Percentiles rank a stretch among this genome's conserved stretches.
Evolutionary conservation across 2,888 invertebrate genomes (phyloP).

Genomic region (Girardia tigrina): DNA sequence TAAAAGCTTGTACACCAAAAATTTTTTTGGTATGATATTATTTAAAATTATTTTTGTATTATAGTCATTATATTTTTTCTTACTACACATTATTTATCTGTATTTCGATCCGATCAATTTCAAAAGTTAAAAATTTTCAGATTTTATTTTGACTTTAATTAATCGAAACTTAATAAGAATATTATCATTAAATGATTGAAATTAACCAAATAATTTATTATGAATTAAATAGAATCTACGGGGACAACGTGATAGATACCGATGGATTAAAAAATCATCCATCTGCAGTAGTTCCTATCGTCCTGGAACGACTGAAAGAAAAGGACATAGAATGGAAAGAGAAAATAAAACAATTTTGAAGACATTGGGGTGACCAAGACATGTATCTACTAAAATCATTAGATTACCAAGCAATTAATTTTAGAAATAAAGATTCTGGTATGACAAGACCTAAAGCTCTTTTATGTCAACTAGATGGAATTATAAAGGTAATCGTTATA

Average conservation of each 20-base stretch:
- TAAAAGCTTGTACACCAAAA: too few species aligned
- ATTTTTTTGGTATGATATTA: too few species aligned
- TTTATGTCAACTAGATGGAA: background rate
- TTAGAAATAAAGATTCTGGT: conserved; percentile 74
- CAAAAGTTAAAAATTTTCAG: too few species aligned
- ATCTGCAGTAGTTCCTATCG: conserved; percentile 76
- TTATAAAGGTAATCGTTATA: conserved; percentile 9
- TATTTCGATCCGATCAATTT: too few species aligned
- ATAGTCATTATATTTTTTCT: too few species aligned
- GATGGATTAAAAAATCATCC: conserved; percentile 89
- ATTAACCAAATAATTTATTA: too few species aligned
- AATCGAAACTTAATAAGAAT: too few species aligned
- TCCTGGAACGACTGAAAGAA: conserved; percentile 70
- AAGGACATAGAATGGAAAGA: conserved; percentile 97
- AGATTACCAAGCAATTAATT: conserved; percentile 92
- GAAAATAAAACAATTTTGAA: conserved; percentile 88
- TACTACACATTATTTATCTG: too few species aligned
- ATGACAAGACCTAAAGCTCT: background rate
- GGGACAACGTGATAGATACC: conserved; percentile 64
- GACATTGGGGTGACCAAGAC: conserved; percentile 93
- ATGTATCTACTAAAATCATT: conserved; percentile 90
- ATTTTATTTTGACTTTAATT: too few species aligned
- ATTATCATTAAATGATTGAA: too few species aligned
- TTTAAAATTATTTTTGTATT: too few species aligned
- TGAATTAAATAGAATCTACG: conserved; percentile 56